Base-by-base conservation (phyloP, 2,888 invertebrate genomes). In the Rhimphoctona megacephalus region DNA sequence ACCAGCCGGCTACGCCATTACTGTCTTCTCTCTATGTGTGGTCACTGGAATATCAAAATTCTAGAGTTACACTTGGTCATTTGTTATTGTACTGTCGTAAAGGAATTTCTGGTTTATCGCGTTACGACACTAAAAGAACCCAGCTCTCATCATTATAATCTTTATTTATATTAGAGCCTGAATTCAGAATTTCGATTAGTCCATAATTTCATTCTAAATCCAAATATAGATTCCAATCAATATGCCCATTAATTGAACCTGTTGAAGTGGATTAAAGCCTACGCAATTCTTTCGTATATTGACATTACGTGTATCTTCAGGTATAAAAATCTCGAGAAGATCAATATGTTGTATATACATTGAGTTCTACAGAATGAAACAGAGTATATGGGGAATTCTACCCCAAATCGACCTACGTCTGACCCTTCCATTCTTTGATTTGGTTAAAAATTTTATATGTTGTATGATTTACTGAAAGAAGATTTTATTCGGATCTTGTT, bases 1-100 rank as follows among this genome's bases (percentile, higher is more conserved):
- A 78, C 74, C 78, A 86, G 57, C 52, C 49, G 73, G 52, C 66
- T 69, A 39, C 61, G 33, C 61, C 36, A 39, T 52, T 49, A 22
- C 66, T 69, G 25, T 61, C 36, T 66, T 22, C 22, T 30, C 52
- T 43, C 57, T 49, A 46, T 66, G 54, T 72, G 54, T 61, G 77
- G 72, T 69, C 49, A 25, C 43, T 36, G 49, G 73, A 57, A 52
- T 46, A 86, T 86, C 78, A 83, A 84, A 86, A 86, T 84, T 86
- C 83, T 83, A 81, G 52, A 81, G 86, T 83, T 78, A 83, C 46
- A 73, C 49, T 81, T 64, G 77, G 25, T 73, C 86, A 83, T 86
- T 86, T 49, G 70, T 86, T 80, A 77, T 73, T 49, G 66, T 80
- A 19, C 67, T 57, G n/a, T 22, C 73, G 19, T 57, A 19, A 49